phyloP scores from a whole-genome alignment of 1,140 invertebrate species.

The Megathymus violae region DNA sequence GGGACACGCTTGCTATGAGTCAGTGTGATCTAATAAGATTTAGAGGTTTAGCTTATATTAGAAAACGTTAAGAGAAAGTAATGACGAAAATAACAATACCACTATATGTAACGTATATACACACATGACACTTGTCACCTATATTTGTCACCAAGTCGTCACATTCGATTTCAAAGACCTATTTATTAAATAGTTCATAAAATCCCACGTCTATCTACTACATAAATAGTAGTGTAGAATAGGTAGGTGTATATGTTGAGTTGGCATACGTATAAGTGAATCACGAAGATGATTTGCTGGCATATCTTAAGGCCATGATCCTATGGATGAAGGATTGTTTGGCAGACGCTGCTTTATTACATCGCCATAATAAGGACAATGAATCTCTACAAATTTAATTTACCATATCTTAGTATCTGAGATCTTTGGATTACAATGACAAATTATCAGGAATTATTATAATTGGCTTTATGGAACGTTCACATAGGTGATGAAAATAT shows the following conservation, averaged over 20 bases:
- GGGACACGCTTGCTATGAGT: too few relatives aligned
- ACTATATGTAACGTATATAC: too few relatives aligned
- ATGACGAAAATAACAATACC: too few relatives aligned
- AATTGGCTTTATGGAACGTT: too few relatives aligned
- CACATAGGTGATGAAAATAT: too few relatives aligned
- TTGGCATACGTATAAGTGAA: constrained; percentile 42
- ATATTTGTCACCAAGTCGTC: not conserved
- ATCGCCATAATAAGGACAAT: not conserved
- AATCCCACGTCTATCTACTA: constrained; percentile 4
- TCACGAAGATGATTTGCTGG: constrained; percentile 29
- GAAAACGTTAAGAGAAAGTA: too few relatives aligned
- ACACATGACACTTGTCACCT: too few relatives aligned
- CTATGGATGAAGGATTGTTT: constrained; percentile 8
- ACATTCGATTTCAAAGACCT: constrained; percentile 10
- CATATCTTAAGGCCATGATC: constrained; percentile 23
- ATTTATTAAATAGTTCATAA: not conserved
- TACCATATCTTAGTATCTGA: too few relatives aligned
- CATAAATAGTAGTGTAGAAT: not conserved
- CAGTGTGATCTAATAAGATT: too few relatives aligned
- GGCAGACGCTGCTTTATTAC: constrained; percentile 7
- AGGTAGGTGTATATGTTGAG: constrained; percentile 27
- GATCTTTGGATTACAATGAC: too few relatives aligned
- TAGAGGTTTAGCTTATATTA: too few relatives aligned
- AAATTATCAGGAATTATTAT: too few relatives aligned
- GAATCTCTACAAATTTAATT: not conserved